Evolutionary conservation across 2,888 invertebrate species (phyloP).

Genomic region (Dyspetes luteomarginatus): DNA sequence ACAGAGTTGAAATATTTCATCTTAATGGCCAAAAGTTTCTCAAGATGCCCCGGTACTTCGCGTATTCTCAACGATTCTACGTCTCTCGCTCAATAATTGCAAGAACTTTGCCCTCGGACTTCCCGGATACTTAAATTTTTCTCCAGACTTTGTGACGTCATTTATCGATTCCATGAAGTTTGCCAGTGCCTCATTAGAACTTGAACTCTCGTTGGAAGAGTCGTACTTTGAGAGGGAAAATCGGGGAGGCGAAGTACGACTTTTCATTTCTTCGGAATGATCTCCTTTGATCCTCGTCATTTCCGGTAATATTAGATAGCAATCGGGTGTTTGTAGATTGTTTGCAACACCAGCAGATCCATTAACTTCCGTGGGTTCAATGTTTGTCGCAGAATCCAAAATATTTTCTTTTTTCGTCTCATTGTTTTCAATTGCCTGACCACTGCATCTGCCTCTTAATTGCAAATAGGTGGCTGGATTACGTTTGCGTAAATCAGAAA

Average conservation of each 20-base stretch:
- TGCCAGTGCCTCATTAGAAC: constrained; percentile 66
- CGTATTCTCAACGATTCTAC: constrained; percentile 76
- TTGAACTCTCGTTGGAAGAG: constrained; percentile 67
- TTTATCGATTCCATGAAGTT: constrained; percentile 68
- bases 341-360: constrained; percentile 32
- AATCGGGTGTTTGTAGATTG: constrained; percentile 50
- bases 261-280: constrained; percentile 44
- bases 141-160: constrained; percentile 62
- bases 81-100: constrained; percentile 75
- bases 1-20: constrained; percentile 19
- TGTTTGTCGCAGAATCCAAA: not conserved
- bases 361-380: constrained; percentile 31
- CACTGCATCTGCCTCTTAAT: constrained; percentile 38
- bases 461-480: constrained; percentile 57
- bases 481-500: constrained; percentile 55
- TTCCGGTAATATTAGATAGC: constrained; percentile 53
- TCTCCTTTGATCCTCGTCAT: constrained; percentile 10
- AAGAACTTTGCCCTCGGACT: constrained; percentile 78
- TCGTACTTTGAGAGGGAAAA: constrained; percentile 66
- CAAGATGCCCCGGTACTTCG: constrained; percentile 68
- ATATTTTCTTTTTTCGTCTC: not conserved
- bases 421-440: constrained; percentile 14
- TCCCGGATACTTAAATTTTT: constrained; percentile 74
- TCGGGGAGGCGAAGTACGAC: constrained; percentile 45
- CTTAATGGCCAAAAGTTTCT: constrained; percentile 33